Evolutionary conservation across 2,797 vertebrate species (phyloP).

Genomic region (Enteromius paludinosus): DNA sequence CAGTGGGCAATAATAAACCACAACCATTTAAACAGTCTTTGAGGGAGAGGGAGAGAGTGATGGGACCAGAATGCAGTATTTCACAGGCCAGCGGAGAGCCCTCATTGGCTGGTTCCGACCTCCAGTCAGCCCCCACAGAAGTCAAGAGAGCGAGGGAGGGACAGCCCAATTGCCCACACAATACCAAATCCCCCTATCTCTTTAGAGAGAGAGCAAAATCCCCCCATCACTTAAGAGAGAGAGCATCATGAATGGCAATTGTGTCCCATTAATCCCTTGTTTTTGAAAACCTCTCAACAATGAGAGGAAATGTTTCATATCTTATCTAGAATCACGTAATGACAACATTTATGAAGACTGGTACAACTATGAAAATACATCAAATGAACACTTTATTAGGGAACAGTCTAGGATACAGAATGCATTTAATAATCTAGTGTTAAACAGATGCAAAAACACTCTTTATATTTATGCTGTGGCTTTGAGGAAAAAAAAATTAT

Average conservation of each 20-base stretch:
- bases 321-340: slow-evolving; percentile 39
- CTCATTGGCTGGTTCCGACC: slow-evolving; percentile 87
- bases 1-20: slow-evolving; percentile 99
- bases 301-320: slow-evolving; percentile 59
- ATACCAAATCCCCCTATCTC: slow-evolving; percentile 60
- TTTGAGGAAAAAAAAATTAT: background rate
- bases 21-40: slow-evolving; percentile 98
- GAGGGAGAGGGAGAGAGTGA: slow-evolving; percentile 77
- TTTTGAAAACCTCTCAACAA: slow-evolving; percentile 53
- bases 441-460: background rate
- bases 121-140: slow-evolving; percentile 82
- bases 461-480: background rate
- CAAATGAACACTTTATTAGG: background rate
- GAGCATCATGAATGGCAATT: slow-evolving; percentile 75
- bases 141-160: slow-evolving; percentile 67
- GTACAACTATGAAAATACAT: background rate
- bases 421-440: background rate
- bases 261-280: slow-evolving; percentile 65
- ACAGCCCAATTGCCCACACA: slow-evolving; percentile 64
- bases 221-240: slow-evolving; percentile 57
- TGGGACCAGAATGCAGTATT: slow-evolving; percentile 91
- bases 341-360: slow-evolving; percentile 22
- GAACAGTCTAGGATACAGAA: background rate
- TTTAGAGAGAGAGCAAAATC: slow-evolving; percentile 49
- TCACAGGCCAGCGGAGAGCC: slow-evolving; percentile 79